Percentiles rank a stretch among this genome's conserved stretches.
Conservation (phyloP, 2,888 invertebrate genomes). For the Phasia obesa region DNA sequence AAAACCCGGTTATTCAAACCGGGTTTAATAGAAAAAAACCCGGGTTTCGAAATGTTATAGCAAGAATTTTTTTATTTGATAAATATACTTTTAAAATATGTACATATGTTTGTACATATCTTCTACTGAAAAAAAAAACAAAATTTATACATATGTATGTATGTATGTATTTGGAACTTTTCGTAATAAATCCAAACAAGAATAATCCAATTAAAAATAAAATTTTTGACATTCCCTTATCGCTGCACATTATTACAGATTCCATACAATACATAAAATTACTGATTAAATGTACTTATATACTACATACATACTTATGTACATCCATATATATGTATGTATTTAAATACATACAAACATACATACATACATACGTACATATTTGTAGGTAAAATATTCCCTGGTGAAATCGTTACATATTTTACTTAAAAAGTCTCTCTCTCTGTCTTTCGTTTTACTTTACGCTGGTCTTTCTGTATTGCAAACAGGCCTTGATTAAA, state of each 20-base stretch:
- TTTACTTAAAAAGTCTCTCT: constrained; percentile 40
- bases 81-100: too few species aligned
- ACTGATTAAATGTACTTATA: not conserved
- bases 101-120: not conserved
- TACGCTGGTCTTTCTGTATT: not conserved
- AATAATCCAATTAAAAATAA: not conserved
- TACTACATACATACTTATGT: not conserved
- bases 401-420: constrained; percentile 29
- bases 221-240: constrained; percentile 38
- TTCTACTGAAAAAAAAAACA: too few species aligned
- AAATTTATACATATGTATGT: not conserved
- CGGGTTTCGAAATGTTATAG: too few species aligned
- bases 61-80: too few species aligned
- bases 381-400: not conserved
- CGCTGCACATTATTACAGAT: not conserved
- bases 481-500: constrained; percentile 51
- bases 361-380: not conserved
- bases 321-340: not conserved
- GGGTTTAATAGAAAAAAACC: too few species aligned
- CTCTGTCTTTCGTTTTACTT: constrained; percentile 1
- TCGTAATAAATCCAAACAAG: not conserved
- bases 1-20: too few species aligned
- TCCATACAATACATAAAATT: too few species aligned
- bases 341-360: not conserved
- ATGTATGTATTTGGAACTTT: not conserved